Base-by-base conservation (phyloP, 92 coral and sea anemone species). In the Hydrozoanthus gracilis region DNA sequence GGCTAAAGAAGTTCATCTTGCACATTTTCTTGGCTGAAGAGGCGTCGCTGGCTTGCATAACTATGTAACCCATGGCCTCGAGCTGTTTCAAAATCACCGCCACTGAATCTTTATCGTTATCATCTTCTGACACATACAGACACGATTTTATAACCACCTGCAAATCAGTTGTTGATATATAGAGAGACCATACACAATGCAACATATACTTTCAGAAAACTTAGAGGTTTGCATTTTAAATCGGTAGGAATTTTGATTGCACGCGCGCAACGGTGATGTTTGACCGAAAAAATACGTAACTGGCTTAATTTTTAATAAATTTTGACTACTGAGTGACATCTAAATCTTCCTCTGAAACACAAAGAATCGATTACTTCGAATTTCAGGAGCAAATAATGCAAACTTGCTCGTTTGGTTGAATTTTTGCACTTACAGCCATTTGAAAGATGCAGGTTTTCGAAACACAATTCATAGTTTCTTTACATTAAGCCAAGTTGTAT, bases 1-100 rank as follows among this genome's bases (percentile, higher is more conserved):
- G 85, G 27, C 85, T 80, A 39, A 64, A 80, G 60, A 80, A 80
- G 35, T 80, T 80, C 85, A 80, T 80, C 85, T 80, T 18, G 73
- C 85, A 80, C 85, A 80, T 66, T 45, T 80, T 80, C 75, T 18
- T 65, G 18, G 85, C 85, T n/a, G 73, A 66, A 49, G 85, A 12
- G 55, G 49, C 46, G 16, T 80, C 85, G 4, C 62, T 27, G 7
- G 73, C 73, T 47, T 48, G 85, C 52, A 80, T 8, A 49, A 80
- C 73, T 14, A 3, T 80, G 62, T 80, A 80, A 1, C 75, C 85
- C 85, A 80, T 45, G 44, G 64, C 85, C 74, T 80, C 85, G 85
- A 80, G 85, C 85, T 65, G 75, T 48, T 49, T 80, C 3, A 74
- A 64, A 49, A 80, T 51, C 46, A 64, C 61, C 20, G 46, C 73